phyloP scores from a whole-genome alignment of 2,888 invertebrate species.

The Hypercompe scribonia region DNA sequence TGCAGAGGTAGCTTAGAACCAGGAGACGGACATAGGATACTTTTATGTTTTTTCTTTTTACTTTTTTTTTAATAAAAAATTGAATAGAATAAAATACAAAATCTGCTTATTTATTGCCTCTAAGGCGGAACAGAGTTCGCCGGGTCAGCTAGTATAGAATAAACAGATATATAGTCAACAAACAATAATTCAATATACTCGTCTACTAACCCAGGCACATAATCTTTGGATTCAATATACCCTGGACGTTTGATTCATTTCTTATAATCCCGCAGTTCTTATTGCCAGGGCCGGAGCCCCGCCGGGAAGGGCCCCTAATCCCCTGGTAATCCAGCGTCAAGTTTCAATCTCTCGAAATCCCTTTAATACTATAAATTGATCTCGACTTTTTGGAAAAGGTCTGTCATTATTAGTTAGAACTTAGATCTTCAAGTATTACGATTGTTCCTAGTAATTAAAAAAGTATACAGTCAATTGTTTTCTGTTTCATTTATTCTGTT shows the following conservation, averaged over 20 bases:
- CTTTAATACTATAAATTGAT: constrained; percentile 76
- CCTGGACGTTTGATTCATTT: constrained; percentile 76
- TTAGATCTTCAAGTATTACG: constrained; percentile 9
- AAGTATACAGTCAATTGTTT: not conserved
- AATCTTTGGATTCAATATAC: constrained; percentile 70
- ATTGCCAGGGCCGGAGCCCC: constrained; percentile 58
- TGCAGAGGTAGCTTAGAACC: no score
- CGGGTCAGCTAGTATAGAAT: no score
- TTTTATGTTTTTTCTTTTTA: no score
- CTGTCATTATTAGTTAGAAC: constrained; percentile 38
- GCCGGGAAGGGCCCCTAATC: constrained; percentile 59
- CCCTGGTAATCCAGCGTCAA: constrained; percentile 67
- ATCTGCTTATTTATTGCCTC: no score
- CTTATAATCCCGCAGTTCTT: constrained; percentile 77
- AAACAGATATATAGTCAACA: not conserved
- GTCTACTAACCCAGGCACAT: constrained; percentile 24
- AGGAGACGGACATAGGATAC: no score
- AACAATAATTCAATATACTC: constrained; percentile 13
- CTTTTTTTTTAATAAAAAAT: no score
- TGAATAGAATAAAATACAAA: no score
- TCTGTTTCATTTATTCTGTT: not conserved
- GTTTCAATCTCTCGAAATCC: constrained; percentile 72
- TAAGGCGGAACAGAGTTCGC: no score
- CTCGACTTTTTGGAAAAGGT: constrained; percentile 59
- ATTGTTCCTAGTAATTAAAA: constrained; percentile 6